Evolutionary conservation across 2,888 invertebrate species (phyloP).

Genomic region (Slavum lentiscoides): DNA sequence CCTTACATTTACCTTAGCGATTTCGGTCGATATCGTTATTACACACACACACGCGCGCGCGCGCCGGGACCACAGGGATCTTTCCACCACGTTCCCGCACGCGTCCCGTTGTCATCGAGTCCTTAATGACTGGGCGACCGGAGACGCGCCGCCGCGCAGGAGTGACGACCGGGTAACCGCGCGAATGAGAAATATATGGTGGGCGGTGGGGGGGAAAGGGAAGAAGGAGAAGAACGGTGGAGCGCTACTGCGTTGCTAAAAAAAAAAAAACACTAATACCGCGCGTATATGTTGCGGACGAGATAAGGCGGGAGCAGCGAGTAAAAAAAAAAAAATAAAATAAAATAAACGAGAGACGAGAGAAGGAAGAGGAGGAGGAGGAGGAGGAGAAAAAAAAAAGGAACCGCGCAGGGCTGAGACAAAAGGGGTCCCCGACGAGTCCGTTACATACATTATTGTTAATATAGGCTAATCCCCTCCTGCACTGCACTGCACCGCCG

Average conservation of each 20-base stretch:
- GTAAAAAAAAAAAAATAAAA: neutral
- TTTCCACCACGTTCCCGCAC: slow-evolving; percentile 34
- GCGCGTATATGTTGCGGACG: neutral
- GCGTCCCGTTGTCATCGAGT: slow-evolving; percentile 43
- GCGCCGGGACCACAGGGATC: neutral
- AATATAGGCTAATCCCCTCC: slow-evolving; percentile 52
- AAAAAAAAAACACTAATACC: neutral
- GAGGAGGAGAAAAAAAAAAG: neutral
- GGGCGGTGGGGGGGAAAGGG: too few relatives aligned
- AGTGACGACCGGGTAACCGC: neutral
- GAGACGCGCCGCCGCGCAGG: neutral
- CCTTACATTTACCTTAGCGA: neutral
- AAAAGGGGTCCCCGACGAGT: slow-evolving; percentile 48
- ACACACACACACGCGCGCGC: too few relatives aligned
- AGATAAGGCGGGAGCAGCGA: too few relatives aligned
- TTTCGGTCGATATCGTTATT: slow-evolving; percentile 44
- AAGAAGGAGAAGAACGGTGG: too few relatives aligned
- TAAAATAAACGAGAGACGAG: neutral
- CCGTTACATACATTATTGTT: slow-evolving; percentile 53
- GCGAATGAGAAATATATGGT: neutral
- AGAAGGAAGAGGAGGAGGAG: neutral
- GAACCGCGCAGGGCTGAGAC: slow-evolving; percentile 49
- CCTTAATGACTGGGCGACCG: slow-evolving; percentile 39
- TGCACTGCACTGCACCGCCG: neutral
- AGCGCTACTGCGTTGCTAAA: neutral